Evolutionary conservation across 2,888 invertebrate genomes (phyloP), one percentile per base, ranked within the genome.

Genomic region (Temnothorax ravouxi): DNA sequence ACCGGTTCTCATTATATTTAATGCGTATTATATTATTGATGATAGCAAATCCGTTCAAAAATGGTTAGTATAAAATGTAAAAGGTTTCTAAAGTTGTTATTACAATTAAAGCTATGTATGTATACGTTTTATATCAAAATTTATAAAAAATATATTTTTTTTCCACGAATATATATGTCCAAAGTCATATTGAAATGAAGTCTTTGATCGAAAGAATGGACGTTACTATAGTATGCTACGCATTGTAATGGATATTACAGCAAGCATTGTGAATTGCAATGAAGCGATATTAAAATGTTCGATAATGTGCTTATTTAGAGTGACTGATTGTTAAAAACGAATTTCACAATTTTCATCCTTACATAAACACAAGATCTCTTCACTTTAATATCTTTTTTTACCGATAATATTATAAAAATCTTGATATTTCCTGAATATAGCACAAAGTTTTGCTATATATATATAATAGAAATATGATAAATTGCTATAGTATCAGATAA

Each of bases 91-190:
- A 72, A 79, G 15, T 71, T 79, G 59, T 72, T 50, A 44, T 71
- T 79, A 71, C 8, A 47, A 61, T 79, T 79, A 79, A 71, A 79
- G 38, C 44, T 79, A 71, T 34, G 11, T 44, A 54, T 82, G 61
- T 84, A 87, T 87, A 87, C 29, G 38, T 61, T 74, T 80, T 47
- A 84, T 88, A 87, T 89, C 80, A 87, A 90, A 90, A 88, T 87
- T 72, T 90, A 86, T 85, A 90, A 88, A 67, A 89, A 89, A 90
- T 90, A 89, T 77, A 89, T 77, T 74, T 62, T 41, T 69, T 83
- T 76, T 50, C 38, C 59, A 71, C 0, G 18, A 66, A 83, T 83
- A 76, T 77, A 83, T 67, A 69, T 80, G 44, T 69, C n/a, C 21
- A 67, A 80, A 77, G 11, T 52, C 21, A 56, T 38, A 29, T 69